Percentiles rank a stretch among this genome's conserved stretches.
These are phyloP conservation scores for Anguilla marmorata DNA, from an alignment of 2,797 vertebrate species.

Conservation along the genomic window DNA sequence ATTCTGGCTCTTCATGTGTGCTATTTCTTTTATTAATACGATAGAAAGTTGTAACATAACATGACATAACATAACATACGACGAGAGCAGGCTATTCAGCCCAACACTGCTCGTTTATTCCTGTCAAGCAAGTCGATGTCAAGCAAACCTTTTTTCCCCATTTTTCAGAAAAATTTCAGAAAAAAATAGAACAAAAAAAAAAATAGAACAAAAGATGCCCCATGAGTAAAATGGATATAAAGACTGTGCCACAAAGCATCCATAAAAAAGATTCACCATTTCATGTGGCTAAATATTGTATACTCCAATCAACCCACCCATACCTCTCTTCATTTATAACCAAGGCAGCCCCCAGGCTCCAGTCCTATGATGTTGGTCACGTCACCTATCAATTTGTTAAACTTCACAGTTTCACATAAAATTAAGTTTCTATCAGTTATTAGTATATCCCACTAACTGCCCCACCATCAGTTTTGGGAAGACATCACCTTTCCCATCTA, in stretches of 20 bases:
- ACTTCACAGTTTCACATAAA: conserved; percentile 78
- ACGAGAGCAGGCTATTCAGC: too few species aligned
- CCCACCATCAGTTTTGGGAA: conserved; percentile 64
- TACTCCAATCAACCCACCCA: conserved; percentile 51
- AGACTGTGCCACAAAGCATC: neutral
- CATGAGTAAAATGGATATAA: neutral
- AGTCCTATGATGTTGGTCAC: conserved; percentile 49
- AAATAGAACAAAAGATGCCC: neutral
- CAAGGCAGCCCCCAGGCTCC: conserved; percentile 58
- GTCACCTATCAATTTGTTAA: conserved; percentile 69
- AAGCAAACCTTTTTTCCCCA: neutral
- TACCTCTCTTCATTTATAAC: conserved; percentile 57
- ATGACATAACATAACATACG: too few species aligned
- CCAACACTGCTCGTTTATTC: neutral
- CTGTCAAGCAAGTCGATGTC: neutral
- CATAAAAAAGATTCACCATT: neutral
- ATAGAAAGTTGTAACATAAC: neutral
- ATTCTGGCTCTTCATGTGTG: neutral
- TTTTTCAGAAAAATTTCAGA: too few species aligned
- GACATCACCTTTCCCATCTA: conserved; percentile 53
- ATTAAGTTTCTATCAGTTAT: conserved; percentile 76
- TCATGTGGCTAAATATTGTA: neutral
- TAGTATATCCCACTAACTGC: conserved; percentile 78
- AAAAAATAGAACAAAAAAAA: neutral
- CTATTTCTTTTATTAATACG: neutral